phyloP scores from a whole-genome alignment of 1,140 invertebrate species.

The Drosophila saltans region DNA sequence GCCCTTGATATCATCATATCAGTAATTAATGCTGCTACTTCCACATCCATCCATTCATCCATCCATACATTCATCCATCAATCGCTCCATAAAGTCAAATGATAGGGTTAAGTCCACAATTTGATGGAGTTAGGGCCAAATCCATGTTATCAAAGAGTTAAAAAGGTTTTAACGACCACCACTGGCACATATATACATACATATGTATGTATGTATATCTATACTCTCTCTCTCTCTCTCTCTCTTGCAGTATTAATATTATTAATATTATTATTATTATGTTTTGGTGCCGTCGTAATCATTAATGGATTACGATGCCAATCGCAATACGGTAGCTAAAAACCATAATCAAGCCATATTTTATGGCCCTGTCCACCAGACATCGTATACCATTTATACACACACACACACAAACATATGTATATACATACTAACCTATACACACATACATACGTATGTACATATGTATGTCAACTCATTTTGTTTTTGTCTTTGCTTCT shows the following conservation, averaged over 20 bases:
- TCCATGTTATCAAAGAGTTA: constrained; percentile 18
- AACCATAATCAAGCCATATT: constrained; percentile 74
- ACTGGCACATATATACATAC: background rate
- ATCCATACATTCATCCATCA: too few relatives aligned
- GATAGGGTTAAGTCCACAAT: too few relatives aligned
- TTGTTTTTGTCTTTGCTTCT: background rate
- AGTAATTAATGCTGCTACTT: background rate
- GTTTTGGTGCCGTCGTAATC: constrained; percentile 57
- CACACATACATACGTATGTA: background rate
- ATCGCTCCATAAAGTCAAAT: too few relatives aligned
- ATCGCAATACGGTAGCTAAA: constrained; percentile 74
- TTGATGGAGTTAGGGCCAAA: background rate
- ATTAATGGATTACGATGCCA: constrained; percentile 73
- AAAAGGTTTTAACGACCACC: constrained; percentile 25
- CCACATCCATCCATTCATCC: background rate
- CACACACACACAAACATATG: background rate
- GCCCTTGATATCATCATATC: background rate
- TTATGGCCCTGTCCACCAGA: constrained; percentile 36
- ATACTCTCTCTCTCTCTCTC: too few relatives aligned
- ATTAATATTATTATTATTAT: constrained; percentile 35
- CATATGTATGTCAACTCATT: background rate
- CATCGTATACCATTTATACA: background rate
- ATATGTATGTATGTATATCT: too few relatives aligned
- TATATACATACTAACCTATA: background rate
- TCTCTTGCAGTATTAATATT: background rate